These are phyloP conservation scores for Temnothorax unifasciatus DNA, from an alignment of 2,888 invertebrate species.

Conservation along the genomic window DNA sequence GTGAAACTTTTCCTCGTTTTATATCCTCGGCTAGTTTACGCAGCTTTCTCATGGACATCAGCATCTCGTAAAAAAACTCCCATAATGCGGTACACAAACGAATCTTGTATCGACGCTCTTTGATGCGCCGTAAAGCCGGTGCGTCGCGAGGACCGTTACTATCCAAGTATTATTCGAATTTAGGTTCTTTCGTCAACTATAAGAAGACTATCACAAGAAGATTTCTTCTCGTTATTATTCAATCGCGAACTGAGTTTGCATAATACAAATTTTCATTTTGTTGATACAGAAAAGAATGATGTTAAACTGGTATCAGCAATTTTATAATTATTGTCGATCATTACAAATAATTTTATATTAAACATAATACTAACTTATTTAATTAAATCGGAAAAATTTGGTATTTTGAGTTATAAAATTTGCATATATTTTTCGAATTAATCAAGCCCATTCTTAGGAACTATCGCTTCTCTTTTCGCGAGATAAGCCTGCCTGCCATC, in stretches of 20 bases:
- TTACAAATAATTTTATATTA: background rate
- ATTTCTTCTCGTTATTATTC: background rate
- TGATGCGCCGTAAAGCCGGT: constrained; percentile 14
- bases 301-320: background rate
- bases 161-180: constrained; percentile 8
- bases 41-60: constrained; percentile 26
- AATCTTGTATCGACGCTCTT: constrained; percentile 27
- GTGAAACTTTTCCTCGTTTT: constrained; percentile 34
- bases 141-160: background rate
- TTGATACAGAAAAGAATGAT: background rate
- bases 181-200: background rate
- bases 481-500: constrained; percentile 3
- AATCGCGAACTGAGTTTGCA: background rate
- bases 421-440: constrained; percentile 1
- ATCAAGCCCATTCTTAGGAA: constrained; percentile 26
- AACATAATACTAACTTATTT: background rate
- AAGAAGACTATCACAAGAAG: background rate
- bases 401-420: background rate
- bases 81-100: constrained; percentile 21
- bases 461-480: constrained; percentile 30
- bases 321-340: background rate
- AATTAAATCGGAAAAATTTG: background rate
- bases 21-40: constrained; percentile 38
- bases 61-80: constrained; percentile 24
- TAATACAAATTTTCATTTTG: constrained; percentile 10